Base-by-base conservation (phyloP, 1,140 invertebrate species). In the Cheumatopsyche charites region DNA sequence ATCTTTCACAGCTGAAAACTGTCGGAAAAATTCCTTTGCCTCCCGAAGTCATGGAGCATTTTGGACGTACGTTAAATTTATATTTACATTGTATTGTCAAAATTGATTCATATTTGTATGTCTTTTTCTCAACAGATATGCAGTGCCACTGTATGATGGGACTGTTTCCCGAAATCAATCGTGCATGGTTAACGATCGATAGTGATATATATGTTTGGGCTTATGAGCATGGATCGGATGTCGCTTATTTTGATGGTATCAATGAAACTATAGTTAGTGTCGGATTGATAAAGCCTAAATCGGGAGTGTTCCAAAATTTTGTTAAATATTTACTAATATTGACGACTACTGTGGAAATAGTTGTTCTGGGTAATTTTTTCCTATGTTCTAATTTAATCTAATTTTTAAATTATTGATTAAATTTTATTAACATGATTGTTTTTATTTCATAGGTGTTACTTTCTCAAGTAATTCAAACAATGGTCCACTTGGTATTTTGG, bases 191-290 rank as follows among this genome's bases (percentile, higher is more conserved):
- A 17, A 95, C 96, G 23, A 95, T 99, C 78, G 98, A 99, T 79
- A 98, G 94, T 79, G 95, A 98, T 85, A 94, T 99, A 76, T 99
- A 98, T 86, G 88, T 98, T 1, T 98, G 96, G 96, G 92, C 92
- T 47, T 98, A 94, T 85, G 93, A 96, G 82, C 90, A 94, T 80
- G 92, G 93, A 26, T 88, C 89, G 73, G 95, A 97, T 87, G 88
- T 97, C 12, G 94, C 95, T 5, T 97, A 95, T 83, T 97, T 93
- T 84, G 95, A 97, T 88, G 94, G 94, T 0, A 83, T 97, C 0
- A 93, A 90, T 79, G 94, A 97, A 79, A 93, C 94, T 15, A 97
- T 98, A 78, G 87, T 97, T 11, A 91, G 91, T 81, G 92, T 94
- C 19, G 94, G 93, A 6, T 82, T 97, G 52, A 89, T 95, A 0